phyloP scores from a whole-genome alignment of 2,113 vertebrate species.

The Chelonoidis abingdonii region DNA sequence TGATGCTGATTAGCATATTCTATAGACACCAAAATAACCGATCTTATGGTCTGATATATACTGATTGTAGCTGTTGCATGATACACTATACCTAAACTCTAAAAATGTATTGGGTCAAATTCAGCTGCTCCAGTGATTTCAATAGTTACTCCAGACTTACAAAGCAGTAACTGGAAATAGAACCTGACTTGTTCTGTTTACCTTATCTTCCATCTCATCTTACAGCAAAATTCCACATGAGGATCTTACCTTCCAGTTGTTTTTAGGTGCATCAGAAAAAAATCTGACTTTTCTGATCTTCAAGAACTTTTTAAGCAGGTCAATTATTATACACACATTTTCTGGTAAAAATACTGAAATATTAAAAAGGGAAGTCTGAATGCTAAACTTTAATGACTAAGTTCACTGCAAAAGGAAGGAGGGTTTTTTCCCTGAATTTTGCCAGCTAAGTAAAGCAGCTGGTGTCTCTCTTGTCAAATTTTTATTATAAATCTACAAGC shows the following conservation, averaged over 20 bases:
- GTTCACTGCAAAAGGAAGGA: background rate
- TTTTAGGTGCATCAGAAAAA: background rate
- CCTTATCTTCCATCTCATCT: background rate
- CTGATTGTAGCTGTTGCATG: background rate
- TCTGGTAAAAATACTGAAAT: background rate
- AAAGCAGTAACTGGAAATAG: background rate
- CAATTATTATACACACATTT: background rate
- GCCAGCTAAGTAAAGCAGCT: conserved; percentile 26
- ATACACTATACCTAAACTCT: background rate
- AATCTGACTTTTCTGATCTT: conserved; percentile 18
- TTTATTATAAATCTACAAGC: conserved; percentile 72
- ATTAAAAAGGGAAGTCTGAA: background rate
- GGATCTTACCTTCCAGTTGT: background rate
- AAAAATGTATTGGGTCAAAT: background rate
- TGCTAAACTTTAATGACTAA: background rate
- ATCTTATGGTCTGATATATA: too few species aligned
- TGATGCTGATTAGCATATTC: background rate
- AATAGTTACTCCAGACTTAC: background rate
- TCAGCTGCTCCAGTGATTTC: background rate
- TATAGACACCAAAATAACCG: background rate
- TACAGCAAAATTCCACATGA: background rate
- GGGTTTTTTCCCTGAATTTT: background rate
- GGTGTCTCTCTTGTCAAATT: conserved; percentile 58
- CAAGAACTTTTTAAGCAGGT: background rate
- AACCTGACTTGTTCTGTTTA: background rate